Conservation (phyloP, 2,888 invertebrate species). For the Caenorhabditis japonica region DNA sequence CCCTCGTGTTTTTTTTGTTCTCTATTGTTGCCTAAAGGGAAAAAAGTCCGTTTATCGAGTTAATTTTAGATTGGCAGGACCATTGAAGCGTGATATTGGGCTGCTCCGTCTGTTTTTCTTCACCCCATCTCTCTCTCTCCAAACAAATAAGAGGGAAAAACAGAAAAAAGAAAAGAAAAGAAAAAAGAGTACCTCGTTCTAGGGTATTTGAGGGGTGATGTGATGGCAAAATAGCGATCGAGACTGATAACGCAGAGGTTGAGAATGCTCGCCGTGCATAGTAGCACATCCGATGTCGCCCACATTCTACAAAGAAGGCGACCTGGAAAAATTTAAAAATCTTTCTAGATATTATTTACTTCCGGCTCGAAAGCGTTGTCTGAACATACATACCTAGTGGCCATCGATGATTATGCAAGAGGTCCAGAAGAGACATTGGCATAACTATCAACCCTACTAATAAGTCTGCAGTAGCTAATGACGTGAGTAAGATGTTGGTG, state of each 20-base stretch:
- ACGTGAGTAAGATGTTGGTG: slow-evolving; percentile 78
- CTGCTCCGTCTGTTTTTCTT: slow-evolving; percentile 47
- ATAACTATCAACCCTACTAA: slow-evolving; percentile 78
- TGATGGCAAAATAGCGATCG: slow-evolving; percentile 78
- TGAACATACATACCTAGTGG: slow-evolving; percentile 68
- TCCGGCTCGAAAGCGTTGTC: slow-evolving; percentile 13
- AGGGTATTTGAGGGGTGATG: slow-evolving; percentile 77
- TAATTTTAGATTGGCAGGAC: slow-evolving; percentile 49
- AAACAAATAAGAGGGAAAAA: not conserved
- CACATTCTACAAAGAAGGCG: slow-evolving; percentile 70
- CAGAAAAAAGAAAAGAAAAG: no score
- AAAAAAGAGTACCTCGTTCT: slow-evolving; percentile 70
- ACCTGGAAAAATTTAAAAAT: slow-evolving; percentile 40
- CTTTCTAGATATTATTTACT: slow-evolving; percentile 2
- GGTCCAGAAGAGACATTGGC: slow-evolving; percentile 77
- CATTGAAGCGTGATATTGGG: slow-evolving; percentile 55
- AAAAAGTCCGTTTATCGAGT: slow-evolving; percentile 48
- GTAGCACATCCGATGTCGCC: slow-evolving; percentile 76
- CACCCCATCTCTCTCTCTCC: not conserved
- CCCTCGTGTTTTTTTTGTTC: slow-evolving; percentile 24
- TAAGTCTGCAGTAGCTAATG: slow-evolving; percentile 77
- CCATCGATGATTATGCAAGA: slow-evolving; percentile 77
- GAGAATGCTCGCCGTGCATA: slow-evolving; percentile 77
- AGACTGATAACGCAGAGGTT: slow-evolving; percentile 77
- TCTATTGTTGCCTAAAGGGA: slow-evolving; percentile 41